Evolutionary conservation across 2,113 vertebrate genomes (phyloP).

Genomic region (Eublepharis macularius): DNA sequence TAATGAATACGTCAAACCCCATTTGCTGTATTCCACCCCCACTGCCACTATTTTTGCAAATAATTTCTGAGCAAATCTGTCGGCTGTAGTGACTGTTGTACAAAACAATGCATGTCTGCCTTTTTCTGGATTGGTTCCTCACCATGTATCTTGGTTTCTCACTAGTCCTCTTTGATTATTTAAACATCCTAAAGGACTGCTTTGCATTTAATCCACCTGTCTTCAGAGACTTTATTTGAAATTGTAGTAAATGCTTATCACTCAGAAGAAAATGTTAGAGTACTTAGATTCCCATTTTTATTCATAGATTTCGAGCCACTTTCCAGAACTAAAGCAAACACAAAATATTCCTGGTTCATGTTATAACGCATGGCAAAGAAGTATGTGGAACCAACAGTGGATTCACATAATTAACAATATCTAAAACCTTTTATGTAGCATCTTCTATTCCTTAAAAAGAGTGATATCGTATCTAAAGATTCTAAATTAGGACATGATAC

Average conservation of each 20-base stretch:
- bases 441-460: neutral
- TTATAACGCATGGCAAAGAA: neutral
- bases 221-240: slow-evolving; percentile 60
- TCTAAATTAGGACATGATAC: neutral
- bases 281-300: slow-evolving; percentile 40
- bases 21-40: neutral
- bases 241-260: slow-evolving; percentile 43
- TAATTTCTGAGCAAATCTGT: slow-evolving; percentile 41
- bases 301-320: slow-evolving; percentile 12
- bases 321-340: slow-evolving; percentile 20
- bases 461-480: accelerated
- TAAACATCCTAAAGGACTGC: slow-evolving; percentile 50
- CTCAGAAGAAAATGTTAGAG: slow-evolving; percentile 38
- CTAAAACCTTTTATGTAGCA: neutral
- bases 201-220: slow-evolving; percentile 65
- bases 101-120: slow-evolving; percentile 49
- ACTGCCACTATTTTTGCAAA: slow-evolving; percentile 36
- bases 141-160: slow-evolving; percentile 42
- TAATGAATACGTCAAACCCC: slow-evolving; percentile 28
- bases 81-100: slow-evolving; percentile 32
- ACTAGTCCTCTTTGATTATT: slow-evolving; percentile 58
- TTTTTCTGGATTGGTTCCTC: slow-evolving; percentile 27
- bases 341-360: neutral
- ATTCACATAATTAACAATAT: neutral
- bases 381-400: neutral